phyloP scores from a whole-genome alignment of 2,113 vertebrate genomes.

The Anser cygnoides region DNA sequence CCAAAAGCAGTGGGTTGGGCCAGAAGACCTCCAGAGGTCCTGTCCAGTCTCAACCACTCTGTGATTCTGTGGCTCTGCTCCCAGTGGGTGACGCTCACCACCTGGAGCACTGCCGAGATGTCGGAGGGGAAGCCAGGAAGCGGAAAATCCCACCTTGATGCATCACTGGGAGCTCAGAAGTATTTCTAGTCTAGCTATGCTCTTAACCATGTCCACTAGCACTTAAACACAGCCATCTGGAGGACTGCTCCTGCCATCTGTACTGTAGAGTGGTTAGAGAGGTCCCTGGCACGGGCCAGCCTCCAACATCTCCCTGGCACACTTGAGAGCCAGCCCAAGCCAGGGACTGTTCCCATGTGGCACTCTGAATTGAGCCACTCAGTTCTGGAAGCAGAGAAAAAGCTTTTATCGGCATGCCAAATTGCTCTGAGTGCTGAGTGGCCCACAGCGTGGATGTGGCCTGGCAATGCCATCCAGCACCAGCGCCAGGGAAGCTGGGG shows the following conservation, averaged over 20 bases:
- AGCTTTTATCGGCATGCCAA: too few species aligned
- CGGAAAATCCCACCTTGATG: not conserved
- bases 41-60: too few species aligned
- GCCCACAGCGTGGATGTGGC: not conserved
- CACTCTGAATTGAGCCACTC: not conserved
- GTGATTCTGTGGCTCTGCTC: not conserved
- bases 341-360: not conserved
- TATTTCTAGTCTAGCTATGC: not conserved
- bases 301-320: not conserved
- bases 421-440: too few species aligned
- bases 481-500: not conserved
- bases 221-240: not conserved
- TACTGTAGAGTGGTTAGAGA: not conserved
- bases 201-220: not conserved
- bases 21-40: too few species aligned
- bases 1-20: too few species aligned
- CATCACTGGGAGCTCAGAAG: not conserved
- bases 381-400: not conserved
- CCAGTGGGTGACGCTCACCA: not conserved
- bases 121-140: not conserved
- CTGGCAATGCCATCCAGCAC: not conserved
- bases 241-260: not conserved
- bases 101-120: not conserved
- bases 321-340: not conserved
- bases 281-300: not conserved